Percentiles rank a stretch among this genome's conserved stretches.
phyloP scores from a whole-genome alignment of 2,888 invertebrate genomes.

The Eristalis intricaria region DNA sequence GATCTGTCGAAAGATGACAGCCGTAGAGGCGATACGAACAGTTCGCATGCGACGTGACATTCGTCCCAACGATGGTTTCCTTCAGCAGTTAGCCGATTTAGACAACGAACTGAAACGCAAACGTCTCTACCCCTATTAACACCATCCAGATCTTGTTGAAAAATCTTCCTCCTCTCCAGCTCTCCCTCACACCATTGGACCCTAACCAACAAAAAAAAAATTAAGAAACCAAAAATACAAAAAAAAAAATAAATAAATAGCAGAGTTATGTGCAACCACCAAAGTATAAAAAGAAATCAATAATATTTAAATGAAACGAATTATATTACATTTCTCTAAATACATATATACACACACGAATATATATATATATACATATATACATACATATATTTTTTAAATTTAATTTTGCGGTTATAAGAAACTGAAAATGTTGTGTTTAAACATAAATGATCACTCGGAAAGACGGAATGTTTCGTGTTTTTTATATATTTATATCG shows the following conservation, averaged over 20 bases:
- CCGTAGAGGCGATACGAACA: conserved; percentile 87
- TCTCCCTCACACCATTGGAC: not conserved
- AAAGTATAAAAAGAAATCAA: conserved; percentile 66
- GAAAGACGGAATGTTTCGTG: conserved; percentile 36
- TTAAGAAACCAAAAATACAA: conserved; percentile 32
- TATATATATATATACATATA: not conserved
- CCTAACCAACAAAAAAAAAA: conserved; percentile 17
- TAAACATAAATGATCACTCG: conserved; percentile 32
- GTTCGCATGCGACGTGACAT: conserved; percentile 88
- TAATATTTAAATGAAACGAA: conserved; percentile 59
- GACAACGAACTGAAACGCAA: conserved; percentile 84
- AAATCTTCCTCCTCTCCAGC: not conserved
- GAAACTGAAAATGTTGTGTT: conserved; percentile 51
- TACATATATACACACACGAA: conserved; percentile 31
- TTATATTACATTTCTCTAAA: conserved; percentile 33
- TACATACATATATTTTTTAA: conserved; percentile 2
- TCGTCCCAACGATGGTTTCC: conserved; percentile 90
- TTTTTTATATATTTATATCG: conserved; percentile 53
- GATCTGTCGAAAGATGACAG: conserved; percentile 89
- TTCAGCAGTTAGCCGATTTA: conserved; percentile 88
- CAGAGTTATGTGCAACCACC: conserved; percentile 64
- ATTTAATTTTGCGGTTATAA: conserved; percentile 41
- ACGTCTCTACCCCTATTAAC: conserved; percentile 80
- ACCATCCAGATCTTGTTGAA: not conserved
- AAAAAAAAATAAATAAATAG: conserved; percentile 34